Percentiles rank a stretch among this genome's conserved stretches.
phyloP scores from a whole-genome alignment of 92 coral and sea anemone species.

The Parazoanthus swiftii region DNA sequence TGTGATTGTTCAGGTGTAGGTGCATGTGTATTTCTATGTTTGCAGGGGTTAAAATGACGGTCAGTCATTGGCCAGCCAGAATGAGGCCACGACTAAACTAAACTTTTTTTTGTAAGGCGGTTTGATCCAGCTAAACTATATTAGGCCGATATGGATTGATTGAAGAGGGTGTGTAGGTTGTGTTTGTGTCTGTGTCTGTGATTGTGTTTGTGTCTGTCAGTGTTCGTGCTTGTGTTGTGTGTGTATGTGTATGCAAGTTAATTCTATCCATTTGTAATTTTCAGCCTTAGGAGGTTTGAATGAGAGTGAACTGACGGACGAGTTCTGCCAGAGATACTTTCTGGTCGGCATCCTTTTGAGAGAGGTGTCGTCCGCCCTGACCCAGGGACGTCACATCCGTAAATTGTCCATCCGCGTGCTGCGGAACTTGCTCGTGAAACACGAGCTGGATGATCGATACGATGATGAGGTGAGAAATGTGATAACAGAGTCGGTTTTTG shows the following conservation, averaged over 20 bases:
- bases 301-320: constrained; percentile 89
- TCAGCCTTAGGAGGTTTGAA: constrained; percentile 85
- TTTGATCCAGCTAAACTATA: too few relatives aligned
- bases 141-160: too few relatives aligned
- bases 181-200: too few relatives aligned
- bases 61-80: too few relatives aligned
- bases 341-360: constrained; percentile 87
- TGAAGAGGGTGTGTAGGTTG: too few relatives aligned
- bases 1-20: too few relatives aligned
- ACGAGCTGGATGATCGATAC: constrained; percentile 94
- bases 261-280: neutral
- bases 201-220: neutral
- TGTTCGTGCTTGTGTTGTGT: neutral
- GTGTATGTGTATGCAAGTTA: neutral
- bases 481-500: neutral
- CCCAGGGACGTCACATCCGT: constrained; percentile 90
- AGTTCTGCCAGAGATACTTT: constrained; percentile 89
- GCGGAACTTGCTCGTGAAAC: constrained; percentile 89
- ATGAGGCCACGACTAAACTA: too few relatives aligned
- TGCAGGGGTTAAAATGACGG: too few relatives aligned
- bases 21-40: too few relatives aligned
- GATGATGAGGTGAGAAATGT: constrained; percentile 69
- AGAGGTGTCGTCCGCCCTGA: constrained; percentile 96
- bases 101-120: too few relatives aligned
- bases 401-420: constrained; percentile 88